These are phyloP conservation scores for Perizoma affinitatum DNA, from an alignment of 2,888 invertebrate species.

Conservation along the genomic window DNA sequence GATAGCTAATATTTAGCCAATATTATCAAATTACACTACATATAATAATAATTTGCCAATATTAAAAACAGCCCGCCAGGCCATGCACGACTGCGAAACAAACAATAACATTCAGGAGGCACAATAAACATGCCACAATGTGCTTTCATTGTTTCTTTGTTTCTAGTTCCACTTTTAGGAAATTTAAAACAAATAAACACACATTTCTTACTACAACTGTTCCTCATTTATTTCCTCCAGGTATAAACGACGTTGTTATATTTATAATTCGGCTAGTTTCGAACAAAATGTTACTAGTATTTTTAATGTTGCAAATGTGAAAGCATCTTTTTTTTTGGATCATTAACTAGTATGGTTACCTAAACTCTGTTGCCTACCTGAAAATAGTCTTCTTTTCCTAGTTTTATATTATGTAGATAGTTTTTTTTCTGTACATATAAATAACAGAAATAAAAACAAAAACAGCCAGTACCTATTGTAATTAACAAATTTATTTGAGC, in stretches of 20 bases:
- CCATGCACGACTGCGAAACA: not conserved
- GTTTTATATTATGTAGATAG: too few species aligned
- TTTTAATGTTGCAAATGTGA: not conserved
- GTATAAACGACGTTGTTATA: not conserved
- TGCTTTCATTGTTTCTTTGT: slow-evolving; percentile 12
- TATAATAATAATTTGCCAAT: not conserved
- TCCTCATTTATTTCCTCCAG: slow-evolving; percentile 25
- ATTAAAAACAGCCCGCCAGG: not conserved
- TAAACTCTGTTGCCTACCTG: too few species aligned
- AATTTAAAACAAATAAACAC: slow-evolving; percentile 20
- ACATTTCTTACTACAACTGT: slow-evolving; percentile 20
- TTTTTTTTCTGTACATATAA: too few species aligned
- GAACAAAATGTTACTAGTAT: too few species aligned
- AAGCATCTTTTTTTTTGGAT: not conserved
- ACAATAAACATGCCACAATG: slow-evolving; percentile 16
- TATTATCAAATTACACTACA: not conserved
- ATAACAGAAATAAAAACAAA: too few species aligned
- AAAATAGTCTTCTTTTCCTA: too few species aligned
- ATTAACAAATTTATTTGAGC: too few species aligned
- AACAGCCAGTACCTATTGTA: too few species aligned
- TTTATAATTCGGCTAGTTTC: slow-evolving; percentile 6
- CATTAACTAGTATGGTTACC: too few species aligned
- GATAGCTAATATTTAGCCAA: too few species aligned
- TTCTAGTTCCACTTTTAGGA: slow-evolving; percentile 6
- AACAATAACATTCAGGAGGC: not conserved